Conservation (phyloP, 1,140 invertebrate species). For the Drosophila mayri region DNA sequence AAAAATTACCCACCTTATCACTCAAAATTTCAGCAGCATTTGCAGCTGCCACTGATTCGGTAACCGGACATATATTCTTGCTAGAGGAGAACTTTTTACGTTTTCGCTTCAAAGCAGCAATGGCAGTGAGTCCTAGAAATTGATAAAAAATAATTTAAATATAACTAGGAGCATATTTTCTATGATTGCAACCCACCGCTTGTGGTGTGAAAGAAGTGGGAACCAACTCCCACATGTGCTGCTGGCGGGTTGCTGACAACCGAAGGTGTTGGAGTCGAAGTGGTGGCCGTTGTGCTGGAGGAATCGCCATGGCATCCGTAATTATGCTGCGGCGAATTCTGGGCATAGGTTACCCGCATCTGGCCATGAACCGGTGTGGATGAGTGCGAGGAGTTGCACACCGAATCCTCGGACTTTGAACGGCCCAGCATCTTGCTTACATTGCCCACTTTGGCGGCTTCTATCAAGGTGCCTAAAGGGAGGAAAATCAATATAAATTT, state of each 20-base stretch:
- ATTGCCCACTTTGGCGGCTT: constrained; percentile 92
- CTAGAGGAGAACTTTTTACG: constrained; percentile 92
- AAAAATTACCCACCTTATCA: constrained; percentile 49
- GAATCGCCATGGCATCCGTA: constrained; percentile 52
- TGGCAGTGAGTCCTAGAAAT: constrained; percentile 86
- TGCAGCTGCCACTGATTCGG: constrained; percentile 74
- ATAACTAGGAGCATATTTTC: not conserved
- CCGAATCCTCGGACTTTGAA: constrained; percentile 92
- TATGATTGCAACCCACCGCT: constrained; percentile 42
- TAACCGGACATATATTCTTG: constrained; percentile 88
- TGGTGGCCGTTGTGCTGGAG: not conserved
- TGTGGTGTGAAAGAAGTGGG: constrained; percentile 80
- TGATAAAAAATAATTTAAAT: not conserved
- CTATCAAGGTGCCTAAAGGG: constrained; percentile 89
- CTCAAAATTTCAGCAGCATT: constrained; percentile 63
- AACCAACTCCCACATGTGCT: constrained; percentile 52
- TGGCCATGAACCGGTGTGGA: constrained; percentile 75
- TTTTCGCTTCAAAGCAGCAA: constrained; percentile 90
- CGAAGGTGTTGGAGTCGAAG: constrained; percentile 14
- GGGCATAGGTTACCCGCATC: constrained; percentile 74
- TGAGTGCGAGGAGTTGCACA: constrained; percentile 88
- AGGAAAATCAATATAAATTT: no score
- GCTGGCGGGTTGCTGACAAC: constrained; percentile 15
- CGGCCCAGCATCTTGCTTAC: constrained; percentile 91
- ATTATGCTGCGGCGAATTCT: constrained; percentile 63